phyloP scores from a whole-genome alignment of 2,113 vertebrate genomes.

The Ophthalmolycus amberensis region DNA sequence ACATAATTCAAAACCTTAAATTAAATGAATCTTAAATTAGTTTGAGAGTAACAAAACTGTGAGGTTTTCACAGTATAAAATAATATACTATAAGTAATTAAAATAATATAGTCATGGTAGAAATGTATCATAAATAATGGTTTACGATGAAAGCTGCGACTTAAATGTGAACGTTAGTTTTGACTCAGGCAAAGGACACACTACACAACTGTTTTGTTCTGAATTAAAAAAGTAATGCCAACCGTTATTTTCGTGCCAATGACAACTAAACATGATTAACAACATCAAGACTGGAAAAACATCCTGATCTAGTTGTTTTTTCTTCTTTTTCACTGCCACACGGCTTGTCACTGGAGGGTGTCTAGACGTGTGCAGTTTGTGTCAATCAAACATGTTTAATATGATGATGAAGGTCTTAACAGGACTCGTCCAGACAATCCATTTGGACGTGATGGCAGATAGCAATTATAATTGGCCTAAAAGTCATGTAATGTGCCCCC shows the following conservation, averaged over 20 bases:
- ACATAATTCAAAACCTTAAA: not conserved
- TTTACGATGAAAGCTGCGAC: not conserved
- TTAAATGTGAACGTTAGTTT: not conserved
- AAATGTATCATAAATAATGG: not conserved
- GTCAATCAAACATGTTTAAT: conserved; percentile 46
- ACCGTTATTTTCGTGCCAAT: not conserved
- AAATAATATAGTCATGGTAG: not conserved
- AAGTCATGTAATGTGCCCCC: conserved; percentile 29
- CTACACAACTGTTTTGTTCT: not conserved
- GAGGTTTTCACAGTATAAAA: conserved; percentile 7
- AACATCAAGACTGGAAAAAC: conserved; percentile 3
- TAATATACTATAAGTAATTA: not conserved
- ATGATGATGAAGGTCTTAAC: conserved; percentile 31
- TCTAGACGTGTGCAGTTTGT: conserved; percentile 19
- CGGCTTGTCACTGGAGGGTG: conserved; percentile 13
- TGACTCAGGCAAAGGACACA: conserved; percentile 23
- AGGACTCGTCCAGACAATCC: conserved; percentile 12
- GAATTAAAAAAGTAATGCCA: not conserved
- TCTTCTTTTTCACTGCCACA: not conserved
- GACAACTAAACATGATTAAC: conserved; percentile 9
- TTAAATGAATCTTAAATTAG: not conserved
- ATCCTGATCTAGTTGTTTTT: not conserved
- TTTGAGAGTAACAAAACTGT: not conserved
- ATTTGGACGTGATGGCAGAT: conserved; percentile 18
- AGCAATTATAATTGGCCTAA: conserved; percentile 27